phyloP scores from a whole-genome alignment of 2,888 invertebrate genomes.

The Clivina fossor region DNA sequence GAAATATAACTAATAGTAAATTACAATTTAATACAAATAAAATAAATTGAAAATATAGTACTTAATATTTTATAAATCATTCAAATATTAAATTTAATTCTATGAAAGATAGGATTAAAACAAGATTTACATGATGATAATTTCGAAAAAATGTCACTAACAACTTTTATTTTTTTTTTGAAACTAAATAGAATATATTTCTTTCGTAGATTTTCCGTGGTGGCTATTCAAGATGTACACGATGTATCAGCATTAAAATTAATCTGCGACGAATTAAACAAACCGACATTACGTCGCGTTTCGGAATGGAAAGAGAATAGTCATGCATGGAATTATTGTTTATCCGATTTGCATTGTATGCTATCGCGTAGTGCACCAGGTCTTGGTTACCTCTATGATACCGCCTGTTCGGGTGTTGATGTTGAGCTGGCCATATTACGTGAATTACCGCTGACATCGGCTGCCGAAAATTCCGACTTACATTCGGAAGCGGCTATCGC shows the following conservation, averaged over 20 bases:
- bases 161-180: too few relatives aligned
- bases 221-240: slow-evolving; percentile 74
- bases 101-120: too few relatives aligned
- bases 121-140: too few relatives aligned
- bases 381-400: slow-evolving; percentile 54
- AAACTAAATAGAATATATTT: too few relatives aligned
- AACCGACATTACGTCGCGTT: slow-evolving; percentile 63
- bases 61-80: too few relatives aligned
- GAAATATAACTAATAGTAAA: too few relatives aligned
- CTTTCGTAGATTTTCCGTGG: slow-evolving; percentile 65
- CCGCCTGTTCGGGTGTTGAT: slow-evolving; percentile 46
- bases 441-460: slow-evolving; percentile 38
- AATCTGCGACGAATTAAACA: slow-evolving; percentile 70
- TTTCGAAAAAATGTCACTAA: too few relatives aligned
- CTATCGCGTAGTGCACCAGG: slow-evolving; percentile 44
- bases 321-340: slow-evolving; percentile 66
- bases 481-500: slow-evolving; percentile 47
- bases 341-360: slow-evolving; percentile 45
- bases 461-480: too few relatives aligned
- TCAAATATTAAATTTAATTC: too few relatives aligned
- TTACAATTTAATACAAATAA: too few relatives aligned
- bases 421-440: slow-evolving; percentile 16
- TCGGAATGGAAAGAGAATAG: slow-evolving; percentile 66
- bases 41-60: too few relatives aligned
- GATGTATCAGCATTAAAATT: slow-evolving; percentile 68